Evolutionary conservation across 2,888 invertebrate species (phyloP).

Genomic region (Lasioglossum marginatum): DNA sequence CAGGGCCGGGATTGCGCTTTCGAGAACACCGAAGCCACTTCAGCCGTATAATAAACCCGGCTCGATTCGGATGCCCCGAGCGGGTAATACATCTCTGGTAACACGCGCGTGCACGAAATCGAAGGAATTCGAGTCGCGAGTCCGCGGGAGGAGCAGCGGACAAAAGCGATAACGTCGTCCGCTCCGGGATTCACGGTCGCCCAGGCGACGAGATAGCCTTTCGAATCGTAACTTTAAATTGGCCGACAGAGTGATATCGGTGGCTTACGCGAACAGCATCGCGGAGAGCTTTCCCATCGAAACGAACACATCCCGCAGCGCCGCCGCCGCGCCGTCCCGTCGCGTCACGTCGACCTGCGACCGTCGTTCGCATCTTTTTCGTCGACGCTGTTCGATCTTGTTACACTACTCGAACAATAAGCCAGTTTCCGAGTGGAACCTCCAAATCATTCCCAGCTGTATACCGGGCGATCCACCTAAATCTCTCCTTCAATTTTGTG

Average conservation of each 20-base stretch:
- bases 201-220: slow-evolving; percentile 57
- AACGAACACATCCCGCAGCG: background rate
- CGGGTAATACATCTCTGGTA: slow-evolving; percentile 17
- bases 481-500: no score
- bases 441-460: background rate
- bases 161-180: slow-evolving; percentile 49
- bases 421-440: background rate
- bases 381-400: background rate
- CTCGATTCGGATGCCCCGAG: background rate
- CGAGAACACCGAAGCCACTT: slow-evolving; percentile 15
- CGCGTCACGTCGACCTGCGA: background rate
- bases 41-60: slow-evolving; percentile 9
- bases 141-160: slow-evolving; percentile 15
- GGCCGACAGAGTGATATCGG: slow-evolving; percentile 66
- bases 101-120: slow-evolving; percentile 14
- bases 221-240: slow-evolving; percentile 74
- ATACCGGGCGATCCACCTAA: no score
- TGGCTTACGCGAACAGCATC: slow-evolving; percentile 58
- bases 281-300: slow-evolving; percentile 39
- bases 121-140: slow-evolving; percentile 13
- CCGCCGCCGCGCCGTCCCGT: background rate
- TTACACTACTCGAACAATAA: background rate
- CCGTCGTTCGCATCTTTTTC: background rate
- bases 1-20: background rate
- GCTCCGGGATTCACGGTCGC: slow-evolving; percentile 46